Evolutionary conservation across 2,888 invertebrate species (phyloP), one percentile per base, ranked within the genome.

Genomic region (Ochropleura plecta): DNA sequence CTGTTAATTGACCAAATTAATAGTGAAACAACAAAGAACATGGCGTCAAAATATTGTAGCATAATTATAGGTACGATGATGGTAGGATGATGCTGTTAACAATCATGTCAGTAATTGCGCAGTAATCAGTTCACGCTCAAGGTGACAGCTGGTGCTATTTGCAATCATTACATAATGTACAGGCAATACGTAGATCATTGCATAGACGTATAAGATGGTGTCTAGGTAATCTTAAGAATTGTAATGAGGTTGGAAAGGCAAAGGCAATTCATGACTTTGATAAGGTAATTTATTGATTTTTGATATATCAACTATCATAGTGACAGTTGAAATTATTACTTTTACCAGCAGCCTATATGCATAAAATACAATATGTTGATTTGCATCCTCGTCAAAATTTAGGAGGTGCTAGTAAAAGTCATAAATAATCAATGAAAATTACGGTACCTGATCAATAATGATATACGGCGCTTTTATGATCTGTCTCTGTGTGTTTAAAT

Each of bases 61-160:
- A 75, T 81, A 53, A 78, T 53, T n/a, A 73, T 49, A 62, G 44
- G 20, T 73, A 76, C 44, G n/a, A n/a, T n/a, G n/a, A n/a, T n/a
- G n/a, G n/a, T 49, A 20, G 40, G 74, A 80, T 49, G 49, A 46
- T 49, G 74, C 49, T 49, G 49, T 40, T 63, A 81, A 81, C 62
- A 84, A 75, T 71, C 57, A 76, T 44, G 57, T 59, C 59, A 48
- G 70, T 62, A 71, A 76, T 51, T 85, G 64, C 72, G 77, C 71
- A 70, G 62, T 70, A 70, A 82, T 76, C 76, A 64, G 82, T 67
- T 76, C 40, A 76, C 51, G 66, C 55, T 81, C 68, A 81, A 76
- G 85, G 69, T 59, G 70, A 70, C 71, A 49, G 62, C 18, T 55
- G 57, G 40, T 46, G 69, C 71, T 76, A 79, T 71, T 74, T 71